Percentiles rank a stretch among this genome's conserved stretches.
These are phyloP conservation scores for Chrysolina haemoptera DNA, from an alignment of 2,888 invertebrate species.

Conservation along the genomic window DNA sequence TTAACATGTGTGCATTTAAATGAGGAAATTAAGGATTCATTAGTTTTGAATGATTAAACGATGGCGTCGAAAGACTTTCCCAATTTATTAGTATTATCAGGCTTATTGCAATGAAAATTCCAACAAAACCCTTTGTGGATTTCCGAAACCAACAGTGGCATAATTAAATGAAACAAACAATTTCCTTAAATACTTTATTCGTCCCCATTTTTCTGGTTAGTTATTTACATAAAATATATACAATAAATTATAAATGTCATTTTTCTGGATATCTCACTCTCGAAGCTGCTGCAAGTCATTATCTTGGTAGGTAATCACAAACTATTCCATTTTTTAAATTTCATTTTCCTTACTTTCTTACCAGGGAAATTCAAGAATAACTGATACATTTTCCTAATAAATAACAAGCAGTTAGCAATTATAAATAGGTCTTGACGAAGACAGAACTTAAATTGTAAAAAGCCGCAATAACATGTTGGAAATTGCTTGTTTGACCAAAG, in stretches of 20 bases:
- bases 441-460: not conserved
- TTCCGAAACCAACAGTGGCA: not conserved
- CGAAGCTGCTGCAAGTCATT: conserved; percentile 45
- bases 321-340: conserved; percentile 54
- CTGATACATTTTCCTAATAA: conserved; percentile 54
- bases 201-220: not conserved
- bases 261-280: conserved; percentile 40
- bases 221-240: conserved; percentile 47
- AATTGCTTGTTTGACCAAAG: not conserved
- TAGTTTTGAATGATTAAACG: too few species aligned
- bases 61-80: too few species aligned
- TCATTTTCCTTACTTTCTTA: conserved; percentile 52
- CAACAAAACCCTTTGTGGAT: too few species aligned
- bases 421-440: not conserved
- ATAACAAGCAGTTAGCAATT: conserved; percentile 48
- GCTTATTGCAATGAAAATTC: too few species aligned
- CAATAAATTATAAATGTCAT: conserved; percentile 42
- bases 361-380: conserved; percentile 52
- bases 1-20: too few species aligned
- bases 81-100: too few species aligned
- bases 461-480: not conserved
- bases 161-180: conserved; percentile 1
- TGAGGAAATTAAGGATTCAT: too few species aligned
- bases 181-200: conserved; percentile 18
- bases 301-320: conserved; percentile 46